These are phyloP conservation scores for Caerostris extrusa DNA, from an alignment of 1,140 invertebrate genomes.

Conservation along the genomic window DNA sequence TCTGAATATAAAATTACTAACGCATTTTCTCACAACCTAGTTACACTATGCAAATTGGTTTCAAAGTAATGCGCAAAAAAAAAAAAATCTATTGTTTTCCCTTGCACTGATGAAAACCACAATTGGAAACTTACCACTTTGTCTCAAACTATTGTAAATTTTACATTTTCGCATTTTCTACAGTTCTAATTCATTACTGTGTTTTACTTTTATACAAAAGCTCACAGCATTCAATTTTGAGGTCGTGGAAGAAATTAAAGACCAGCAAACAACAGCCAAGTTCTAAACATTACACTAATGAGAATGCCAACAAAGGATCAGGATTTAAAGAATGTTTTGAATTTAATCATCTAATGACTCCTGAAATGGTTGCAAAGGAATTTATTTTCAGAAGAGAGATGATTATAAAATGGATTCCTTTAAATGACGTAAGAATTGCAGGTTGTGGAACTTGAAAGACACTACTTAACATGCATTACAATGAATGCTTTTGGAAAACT, in stretches of 20 bases:
- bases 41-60: too few relatives aligned
- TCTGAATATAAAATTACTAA: too few relatives aligned
- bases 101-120: not conserved
- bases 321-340: slow-evolving; percentile 36
- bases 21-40: too few relatives aligned
- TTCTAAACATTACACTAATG: slow-evolving; percentile 28
- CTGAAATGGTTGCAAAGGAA: slow-evolving; percentile 29
- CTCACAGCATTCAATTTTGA: not conserved
- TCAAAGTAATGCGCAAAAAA: too few relatives aligned
- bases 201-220: not conserved
- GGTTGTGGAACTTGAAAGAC: not conserved
- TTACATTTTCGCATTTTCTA: not conserved
- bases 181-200: not conserved
- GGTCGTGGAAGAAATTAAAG: not conserved
- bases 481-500: not conserved
- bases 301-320: slow-evolving; percentile 27
- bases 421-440: slow-evolving; percentile 3
- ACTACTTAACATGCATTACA: slow-evolving; percentile 34
- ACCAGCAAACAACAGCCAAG: not conserved
- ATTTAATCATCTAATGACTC: slow-evolving; percentile 42
- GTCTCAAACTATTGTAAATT: not conserved
- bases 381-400: slow-evolving; percentile 18
- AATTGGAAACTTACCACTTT: not conserved
- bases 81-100: not conserved
- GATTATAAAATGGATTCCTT: slow-evolving; percentile 25